These are phyloP conservation scores for Paraplagusia blochii DNA, from an alignment of 2,113 vertebrate genomes.

Conservation along the genomic window DNA sequence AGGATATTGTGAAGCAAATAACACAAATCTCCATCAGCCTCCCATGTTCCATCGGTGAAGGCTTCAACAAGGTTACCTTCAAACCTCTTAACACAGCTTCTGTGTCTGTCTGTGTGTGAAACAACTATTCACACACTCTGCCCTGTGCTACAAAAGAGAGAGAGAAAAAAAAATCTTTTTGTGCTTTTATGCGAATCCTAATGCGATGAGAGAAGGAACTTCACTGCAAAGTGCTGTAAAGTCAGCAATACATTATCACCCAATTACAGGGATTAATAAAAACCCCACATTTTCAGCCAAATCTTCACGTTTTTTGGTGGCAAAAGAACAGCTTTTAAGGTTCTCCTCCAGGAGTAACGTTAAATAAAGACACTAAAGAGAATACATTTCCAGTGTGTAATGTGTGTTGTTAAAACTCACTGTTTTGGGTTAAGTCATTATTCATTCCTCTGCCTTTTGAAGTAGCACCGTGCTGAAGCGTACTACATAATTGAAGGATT, in stretches of 20 bases:
- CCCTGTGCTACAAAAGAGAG: neutral
- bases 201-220: conserved; percentile 2
- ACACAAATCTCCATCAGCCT: conserved; percentile 43
- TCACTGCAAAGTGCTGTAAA: conserved; percentile 32
- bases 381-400: conserved; percentile 48
- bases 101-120: neutral
- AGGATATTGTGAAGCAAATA: conserved; percentile 48
- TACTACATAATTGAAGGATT: conserved; percentile 35
- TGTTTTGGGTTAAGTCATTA: conserved; percentile 30
- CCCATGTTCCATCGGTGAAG: conserved; percentile 17
- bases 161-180: too few species aligned
- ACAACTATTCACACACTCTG: neutral
- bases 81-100: conserved; percentile 22
- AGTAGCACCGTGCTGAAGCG: conserved; percentile 9
- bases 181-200: neutral
- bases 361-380: conserved; percentile 25
- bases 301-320: conserved; percentile 15
- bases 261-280: conserved; percentile 34
- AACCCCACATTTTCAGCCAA: conserved; percentile 25
- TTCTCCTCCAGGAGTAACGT: neutral
- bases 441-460: conserved; percentile 36
- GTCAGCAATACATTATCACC: conserved; percentile 20
- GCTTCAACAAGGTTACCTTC: conserved; percentile 47
- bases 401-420: conserved; percentile 26
- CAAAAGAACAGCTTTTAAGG: conserved; percentile 30